Conservation (phyloP, 1,140 invertebrate genomes). For the Heterodera carotae region DNA sequence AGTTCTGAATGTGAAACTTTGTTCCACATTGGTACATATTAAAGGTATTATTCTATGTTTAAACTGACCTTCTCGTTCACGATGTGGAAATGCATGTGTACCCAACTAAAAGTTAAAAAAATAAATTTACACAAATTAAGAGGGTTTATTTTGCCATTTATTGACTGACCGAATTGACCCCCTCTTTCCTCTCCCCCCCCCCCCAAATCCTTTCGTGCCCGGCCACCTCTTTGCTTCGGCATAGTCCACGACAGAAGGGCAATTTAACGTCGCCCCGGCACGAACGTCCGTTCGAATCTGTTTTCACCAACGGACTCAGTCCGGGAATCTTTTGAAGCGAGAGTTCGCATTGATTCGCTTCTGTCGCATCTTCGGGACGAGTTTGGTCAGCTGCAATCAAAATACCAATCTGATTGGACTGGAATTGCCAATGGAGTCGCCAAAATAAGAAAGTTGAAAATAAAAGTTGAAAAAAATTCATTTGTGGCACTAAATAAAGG, state of each 20-base stretch:
- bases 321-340: conserved; percentile 39
- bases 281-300: conserved; percentile 36
- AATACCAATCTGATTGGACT: neutral
- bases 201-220: neutral
- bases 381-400: neutral
- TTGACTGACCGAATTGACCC: neutral
- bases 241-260: conserved; percentile 38
- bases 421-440: neutral
- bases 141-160: neutral
- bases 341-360: conserved; percentile 21
- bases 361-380: neutral
- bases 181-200: neutral
- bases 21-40: no score
- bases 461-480: neutral
- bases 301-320: conserved; percentile 37
- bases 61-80: conserved; percentile 28
- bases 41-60: no score
- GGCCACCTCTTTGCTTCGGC: conserved; percentile 34
- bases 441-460: neutral
- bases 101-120: conserved; percentile 30
- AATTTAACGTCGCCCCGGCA: conserved; percentile 38
- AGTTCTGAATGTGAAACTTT: no score
- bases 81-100: conserved; percentile 40
- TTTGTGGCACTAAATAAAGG: neutral
- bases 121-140: conserved; percentile 19